A percentile compares a stretch with the other conserved stretches of the same genome.
These are phyloP conservation scores for Neuroterus valhalla DNA, from an alignment of 1,140 invertebrate species.

Conservation along the genomic window DNA sequence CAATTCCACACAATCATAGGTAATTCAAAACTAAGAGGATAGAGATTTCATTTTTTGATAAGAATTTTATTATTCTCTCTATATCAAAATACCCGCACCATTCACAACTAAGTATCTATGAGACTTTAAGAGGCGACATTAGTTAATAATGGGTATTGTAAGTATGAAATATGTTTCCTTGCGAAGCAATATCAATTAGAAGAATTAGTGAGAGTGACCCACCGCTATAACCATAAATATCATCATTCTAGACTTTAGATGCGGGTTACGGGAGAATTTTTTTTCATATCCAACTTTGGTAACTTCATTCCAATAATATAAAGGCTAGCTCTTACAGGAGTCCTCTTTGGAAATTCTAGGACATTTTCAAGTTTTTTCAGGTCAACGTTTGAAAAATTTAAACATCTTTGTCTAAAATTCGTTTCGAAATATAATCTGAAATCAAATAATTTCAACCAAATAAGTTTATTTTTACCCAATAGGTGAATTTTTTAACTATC, in stretches of 20 bases:
- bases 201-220: background rate
- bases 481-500: too few relatives aligned
- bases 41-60: slow-evolving; percentile 21
- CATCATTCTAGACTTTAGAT: background rate
- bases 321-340: too few relatives aligned
- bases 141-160: background rate
- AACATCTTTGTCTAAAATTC: too few relatives aligned
- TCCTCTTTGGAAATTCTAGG: too few relatives aligned
- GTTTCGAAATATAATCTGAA: too few relatives aligned
- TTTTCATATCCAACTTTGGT: background rate
- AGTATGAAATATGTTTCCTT: slow-evolving; percentile 19
- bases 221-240: too few relatives aligned
- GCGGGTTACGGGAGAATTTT: slow-evolving; percentile 2
- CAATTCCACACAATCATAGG: background rate
- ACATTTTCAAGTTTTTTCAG: too few relatives aligned
- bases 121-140: background rate
- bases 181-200: background rate
- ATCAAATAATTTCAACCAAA: too few relatives aligned
- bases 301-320: background rate
- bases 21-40: background rate
- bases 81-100: background rate
- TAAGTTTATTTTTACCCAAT: too few relatives aligned
- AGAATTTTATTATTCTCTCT: slow-evolving; percentile 1
- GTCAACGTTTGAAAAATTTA: too few relatives aligned
- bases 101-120: background rate